Evolutionary conservation across 2,888 invertebrate species (phyloP).

Genomic region (Eueremaeus valkanovi): DNA sequence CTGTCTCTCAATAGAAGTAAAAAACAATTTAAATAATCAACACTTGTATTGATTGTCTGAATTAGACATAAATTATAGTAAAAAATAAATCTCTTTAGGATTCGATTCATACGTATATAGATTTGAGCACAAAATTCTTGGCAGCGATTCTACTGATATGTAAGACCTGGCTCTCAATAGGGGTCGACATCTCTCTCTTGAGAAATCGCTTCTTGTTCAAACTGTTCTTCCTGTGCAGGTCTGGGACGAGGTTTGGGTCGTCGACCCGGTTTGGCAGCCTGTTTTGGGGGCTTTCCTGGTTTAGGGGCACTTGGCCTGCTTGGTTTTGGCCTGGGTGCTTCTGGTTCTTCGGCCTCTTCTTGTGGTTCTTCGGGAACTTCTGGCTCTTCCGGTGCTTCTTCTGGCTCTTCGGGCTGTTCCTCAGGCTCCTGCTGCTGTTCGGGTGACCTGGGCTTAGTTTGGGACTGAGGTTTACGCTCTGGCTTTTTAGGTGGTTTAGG

Average conservation of each 20-base stretch:
- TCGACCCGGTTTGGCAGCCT: too few species aligned
- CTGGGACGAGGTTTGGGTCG: neutral
- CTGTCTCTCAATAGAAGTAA: too few species aligned
- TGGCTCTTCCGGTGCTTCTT: neutral
- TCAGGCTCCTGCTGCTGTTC: neutral
- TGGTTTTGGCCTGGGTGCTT: neutral
- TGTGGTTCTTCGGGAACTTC: neutral
- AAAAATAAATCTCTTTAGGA: too few species aligned
- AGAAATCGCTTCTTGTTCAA: too few species aligned
- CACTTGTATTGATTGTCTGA: too few species aligned
- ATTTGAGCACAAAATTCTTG: too few species aligned
- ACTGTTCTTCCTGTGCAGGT: neutral
- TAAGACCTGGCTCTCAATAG: too few species aligned
- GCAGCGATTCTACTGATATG: too few species aligned
- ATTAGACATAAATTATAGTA: too few species aligned
- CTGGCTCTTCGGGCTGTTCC: neutral
- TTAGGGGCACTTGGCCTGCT: neutral
- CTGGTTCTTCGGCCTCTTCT: neutral
- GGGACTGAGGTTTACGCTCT: neutral
- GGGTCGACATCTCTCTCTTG: too few species aligned
- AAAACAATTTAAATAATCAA: too few species aligned
- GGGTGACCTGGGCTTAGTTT: neutral
- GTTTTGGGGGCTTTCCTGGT: neutral
- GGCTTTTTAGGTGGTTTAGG: neutral
- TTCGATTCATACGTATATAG: too few species aligned